phyloP scores from a whole-genome alignment of 2,797 vertebrate genomes.

The Podarcis siculus region DNA sequence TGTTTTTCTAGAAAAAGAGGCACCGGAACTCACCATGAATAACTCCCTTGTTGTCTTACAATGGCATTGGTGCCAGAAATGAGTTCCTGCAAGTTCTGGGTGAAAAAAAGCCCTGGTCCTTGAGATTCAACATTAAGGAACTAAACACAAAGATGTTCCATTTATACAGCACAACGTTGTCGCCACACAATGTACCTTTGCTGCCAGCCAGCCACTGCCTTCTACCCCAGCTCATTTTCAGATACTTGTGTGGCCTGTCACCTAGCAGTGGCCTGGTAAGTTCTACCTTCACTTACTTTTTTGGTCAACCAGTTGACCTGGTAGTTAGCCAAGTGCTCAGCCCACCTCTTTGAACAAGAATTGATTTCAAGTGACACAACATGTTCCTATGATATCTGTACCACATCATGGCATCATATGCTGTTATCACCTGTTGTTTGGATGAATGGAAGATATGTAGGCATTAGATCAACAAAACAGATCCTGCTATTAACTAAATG shows the following conservation, averaged over 20 bases:
- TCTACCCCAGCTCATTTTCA: neutral
- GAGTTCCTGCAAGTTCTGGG: too few species aligned
- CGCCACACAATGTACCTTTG: neutral
- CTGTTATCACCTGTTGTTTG: neutral
- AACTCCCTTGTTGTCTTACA: too few species aligned
- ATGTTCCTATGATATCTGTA: neutral
- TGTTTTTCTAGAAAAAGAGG: too few species aligned
- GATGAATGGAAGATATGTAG: slow-evolving; percentile 5
- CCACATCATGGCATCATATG: neutral
- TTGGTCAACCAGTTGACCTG: neutral
- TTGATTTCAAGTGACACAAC: neutral
- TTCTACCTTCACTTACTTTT: neutral
- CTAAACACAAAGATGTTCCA: neutral
- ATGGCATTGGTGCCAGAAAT: too few species aligned
- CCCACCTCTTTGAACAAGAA: neutral
- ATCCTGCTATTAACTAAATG: neutral
- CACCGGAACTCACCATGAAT: too few species aligned
- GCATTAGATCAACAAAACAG: neutral
- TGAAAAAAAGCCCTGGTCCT: too few species aligned
- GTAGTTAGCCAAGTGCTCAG: neutral
- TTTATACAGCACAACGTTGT: too few species aligned
- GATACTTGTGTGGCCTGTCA: neutral
- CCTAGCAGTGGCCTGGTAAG: neutral
- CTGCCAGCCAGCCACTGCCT: neutral
- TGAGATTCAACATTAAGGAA: neutral